Conservation (phyloP, 1,140 invertebrate genomes). For the Zophobas morio region DNA sequence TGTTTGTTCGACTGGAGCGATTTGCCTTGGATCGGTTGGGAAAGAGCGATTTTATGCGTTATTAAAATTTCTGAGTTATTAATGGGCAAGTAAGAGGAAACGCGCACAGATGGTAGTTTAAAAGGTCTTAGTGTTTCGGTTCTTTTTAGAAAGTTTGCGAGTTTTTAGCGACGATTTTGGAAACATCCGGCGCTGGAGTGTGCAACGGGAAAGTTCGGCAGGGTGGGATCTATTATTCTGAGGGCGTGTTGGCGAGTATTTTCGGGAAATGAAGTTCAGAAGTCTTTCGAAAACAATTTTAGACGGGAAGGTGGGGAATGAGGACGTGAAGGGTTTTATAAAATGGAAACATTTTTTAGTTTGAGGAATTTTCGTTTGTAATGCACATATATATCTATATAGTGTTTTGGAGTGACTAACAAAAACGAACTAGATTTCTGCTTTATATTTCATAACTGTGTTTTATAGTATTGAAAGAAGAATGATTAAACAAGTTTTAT, state of each 20-base stretch:
- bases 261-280: too few species aligned
- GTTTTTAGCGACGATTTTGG: not conserved
- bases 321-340: too few species aligned
- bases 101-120: not conserved
- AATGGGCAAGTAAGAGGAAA: not conserved
- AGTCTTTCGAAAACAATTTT: not conserved
- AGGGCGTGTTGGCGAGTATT: too few species aligned
- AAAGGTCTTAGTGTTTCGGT: not conserved
- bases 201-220: not conserved
- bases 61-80: not conserved
- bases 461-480: too few species aligned
- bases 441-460: too few species aligned
- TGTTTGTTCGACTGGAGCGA: not conserved
- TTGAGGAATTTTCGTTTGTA: too few species aligned
- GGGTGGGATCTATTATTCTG: too few species aligned
- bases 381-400: too few species aligned
- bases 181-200: not conserved
- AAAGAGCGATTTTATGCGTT: not conserved
- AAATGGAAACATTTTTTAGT: too few species aligned
- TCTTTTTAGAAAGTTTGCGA: not conserved
- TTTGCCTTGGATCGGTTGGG: not conserved
- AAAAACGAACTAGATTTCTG: too few species aligned
- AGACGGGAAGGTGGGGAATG: not conserved
- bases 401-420: too few species aligned
- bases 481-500: too few species aligned